phyloP scores from a whole-genome alignment of 2,888 invertebrate species.

The Cylindroiulus punctatus region DNA sequence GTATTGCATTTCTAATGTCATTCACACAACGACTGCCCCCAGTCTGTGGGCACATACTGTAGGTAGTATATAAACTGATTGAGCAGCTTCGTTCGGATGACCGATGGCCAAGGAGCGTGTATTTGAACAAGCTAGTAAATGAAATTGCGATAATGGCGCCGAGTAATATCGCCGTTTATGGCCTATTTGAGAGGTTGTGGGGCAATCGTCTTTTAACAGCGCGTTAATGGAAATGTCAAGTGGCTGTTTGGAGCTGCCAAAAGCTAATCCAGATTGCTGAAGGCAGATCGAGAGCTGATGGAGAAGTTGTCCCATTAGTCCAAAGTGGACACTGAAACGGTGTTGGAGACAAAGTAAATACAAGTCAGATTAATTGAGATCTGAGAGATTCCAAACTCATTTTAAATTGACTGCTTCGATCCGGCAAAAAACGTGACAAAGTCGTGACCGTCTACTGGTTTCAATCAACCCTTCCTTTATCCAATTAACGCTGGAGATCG shows the following conservation, averaged over 20 bases:
- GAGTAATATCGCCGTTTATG: constrained; percentile 41
- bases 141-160: constrained; percentile 43
- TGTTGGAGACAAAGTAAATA: constrained; percentile 35
- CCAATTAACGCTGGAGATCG: background rate
- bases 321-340: constrained; percentile 14
- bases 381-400: background rate
- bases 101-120: background rate
- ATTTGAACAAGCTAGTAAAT: constrained; percentile 38
- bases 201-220: constrained; percentile 32
- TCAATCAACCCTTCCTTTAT: constrained; percentile 4
- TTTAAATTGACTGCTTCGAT: constrained; percentile 20
- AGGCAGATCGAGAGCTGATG: constrained; percentile 35
- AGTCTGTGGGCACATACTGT: too few relatives aligned
- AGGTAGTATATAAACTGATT: background rate
- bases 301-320: constrained; percentile 26
- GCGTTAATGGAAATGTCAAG: constrained; percentile 43
- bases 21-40: too few relatives aligned
- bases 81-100: background rate
- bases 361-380: constrained; percentile 32
- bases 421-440: background rate
- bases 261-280: constrained; percentile 45
- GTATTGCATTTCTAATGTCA: too few relatives aligned
- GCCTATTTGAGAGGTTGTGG: constrained; percentile 45
- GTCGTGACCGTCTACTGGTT: background rate
- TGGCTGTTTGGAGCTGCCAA: constrained; percentile 45